Evolutionary conservation across 2,113 vertebrate genomes (phyloP).

Genomic region (Colius striatus): DNA sequence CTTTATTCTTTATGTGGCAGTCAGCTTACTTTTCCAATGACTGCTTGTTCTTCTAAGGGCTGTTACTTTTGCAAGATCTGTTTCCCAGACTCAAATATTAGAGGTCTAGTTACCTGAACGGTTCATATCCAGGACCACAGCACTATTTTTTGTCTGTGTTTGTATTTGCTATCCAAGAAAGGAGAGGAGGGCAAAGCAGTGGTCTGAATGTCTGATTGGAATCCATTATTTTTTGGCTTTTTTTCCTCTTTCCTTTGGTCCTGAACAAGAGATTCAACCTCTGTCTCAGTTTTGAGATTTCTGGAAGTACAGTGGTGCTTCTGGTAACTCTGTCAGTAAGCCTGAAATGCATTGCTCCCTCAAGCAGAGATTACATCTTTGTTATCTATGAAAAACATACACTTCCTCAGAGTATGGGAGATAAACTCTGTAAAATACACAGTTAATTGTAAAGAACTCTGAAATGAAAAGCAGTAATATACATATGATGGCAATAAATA

Average conservation of each 20-base stretch:
- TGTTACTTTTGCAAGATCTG: background rate
- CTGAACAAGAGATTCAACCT: background rate
- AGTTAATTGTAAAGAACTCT: background rate
- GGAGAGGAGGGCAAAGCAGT: background rate
- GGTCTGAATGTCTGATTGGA: background rate
- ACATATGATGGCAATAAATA: background rate
- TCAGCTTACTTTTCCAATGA: background rate
- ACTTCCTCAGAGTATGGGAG: background rate
- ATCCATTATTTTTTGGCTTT: background rate
- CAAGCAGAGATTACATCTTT: background rate
- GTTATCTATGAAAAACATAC: background rate
- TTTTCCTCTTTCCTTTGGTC: background rate
- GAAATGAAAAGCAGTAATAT: background rate
- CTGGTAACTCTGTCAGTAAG: background rate
- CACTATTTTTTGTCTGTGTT: background rate
- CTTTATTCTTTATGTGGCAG: background rate
- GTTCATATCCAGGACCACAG: background rate
- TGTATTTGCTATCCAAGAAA: background rate
- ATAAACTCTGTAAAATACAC: background rate
- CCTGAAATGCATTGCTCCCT: background rate
- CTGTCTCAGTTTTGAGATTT: background rate
- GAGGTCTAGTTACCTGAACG: background rate
- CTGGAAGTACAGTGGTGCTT: background rate
- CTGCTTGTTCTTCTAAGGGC: background rate
- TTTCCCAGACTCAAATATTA: background rate